Evolutionary conservation across 2,797 vertebrate species (phyloP), one percentile per base, ranked within the genome.

Genomic region (Melanotaenia parkinsoni): DNA sequence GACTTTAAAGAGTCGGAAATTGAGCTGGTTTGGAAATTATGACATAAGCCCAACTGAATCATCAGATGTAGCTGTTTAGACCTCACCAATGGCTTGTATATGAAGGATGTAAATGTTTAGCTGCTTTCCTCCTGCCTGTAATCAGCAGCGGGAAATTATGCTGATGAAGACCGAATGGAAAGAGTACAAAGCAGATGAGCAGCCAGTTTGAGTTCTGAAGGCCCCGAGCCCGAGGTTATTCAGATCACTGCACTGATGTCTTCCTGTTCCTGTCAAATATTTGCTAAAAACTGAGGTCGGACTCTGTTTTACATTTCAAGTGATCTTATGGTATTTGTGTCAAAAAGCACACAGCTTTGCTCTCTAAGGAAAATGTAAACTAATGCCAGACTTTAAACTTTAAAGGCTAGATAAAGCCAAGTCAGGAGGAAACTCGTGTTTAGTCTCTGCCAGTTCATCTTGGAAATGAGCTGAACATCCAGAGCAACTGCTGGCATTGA

Each of bases 51-150:
- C 67, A 43, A 74, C 72, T 53, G 32, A 57, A 71, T 74, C 64
- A n/a, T 74, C 53, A 26, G 26, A 50, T 43, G 24, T 54, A 59
- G 32, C 12, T 80, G 86, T 88, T 89, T 90, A 58, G 50, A 70
- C 28, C 58, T 58, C 0, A 60, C 84, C 76, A 82, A 87, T 56
- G 60, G 62, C 70, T 88, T 90, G 90, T 88, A 58, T 88, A 89
- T 13, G 5, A 32, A 50, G 63, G 58, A 26, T 38, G 7, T 56
- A 86, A 84, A 86, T 90, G 79, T 92, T 90, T 90, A 82, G 45
- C 70, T 56, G 28, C 53, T 14, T 13, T 14, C 24, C 28, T 63
- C 24, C 24, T 0, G 60, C 50, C 86, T 89, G 70, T 90, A 87
- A 91, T 90, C 81, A 68, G 66, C 64, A 32, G 61, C 70, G 53